A percentile compares a stretch with the other conserved stretches of the same genome.
phyloP scores from a whole-genome alignment of 2,113 vertebrate species.

The Emydocephalus ijimae region DNA sequence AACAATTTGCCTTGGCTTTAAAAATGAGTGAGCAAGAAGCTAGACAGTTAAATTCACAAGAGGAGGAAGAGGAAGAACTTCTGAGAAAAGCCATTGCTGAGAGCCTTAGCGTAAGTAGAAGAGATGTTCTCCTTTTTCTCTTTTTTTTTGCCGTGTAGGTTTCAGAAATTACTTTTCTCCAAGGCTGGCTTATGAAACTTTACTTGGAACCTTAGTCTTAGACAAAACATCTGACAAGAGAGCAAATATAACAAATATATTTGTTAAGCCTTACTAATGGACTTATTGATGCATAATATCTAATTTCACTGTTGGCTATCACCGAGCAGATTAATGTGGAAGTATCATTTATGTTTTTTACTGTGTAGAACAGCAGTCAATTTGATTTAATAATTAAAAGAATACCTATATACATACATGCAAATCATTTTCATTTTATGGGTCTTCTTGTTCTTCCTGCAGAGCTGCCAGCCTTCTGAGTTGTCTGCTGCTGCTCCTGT shows the following conservation, averaged over 20 bases:
- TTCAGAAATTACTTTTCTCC: not conserved
- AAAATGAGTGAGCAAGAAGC: constrained; percentile 90
- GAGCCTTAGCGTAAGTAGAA: constrained; percentile 82
- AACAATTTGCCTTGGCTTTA: constrained; percentile 89
- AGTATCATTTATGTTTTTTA: constrained; percentile 1
- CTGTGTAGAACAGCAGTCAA: not conserved
- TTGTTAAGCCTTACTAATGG: not conserved
- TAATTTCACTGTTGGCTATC: not conserved
- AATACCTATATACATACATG: not conserved
- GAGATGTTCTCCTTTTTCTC: constrained; percentile 38
- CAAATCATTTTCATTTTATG: constrained; percentile 60
- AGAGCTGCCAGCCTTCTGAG: constrained; percentile 71
- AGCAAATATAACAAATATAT: not conserved
- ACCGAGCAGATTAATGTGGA: not conserved
- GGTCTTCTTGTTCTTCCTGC: constrained; percentile 6
- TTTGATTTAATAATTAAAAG: not conserved
- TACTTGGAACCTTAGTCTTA: not conserved
- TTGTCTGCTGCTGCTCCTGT: constrained; percentile 52
- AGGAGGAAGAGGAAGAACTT: constrained; percentile 82
- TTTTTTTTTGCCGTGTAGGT: not conserved
- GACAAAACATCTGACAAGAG: not conserved
- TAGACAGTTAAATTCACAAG: constrained; percentile 70
- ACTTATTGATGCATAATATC: not conserved
- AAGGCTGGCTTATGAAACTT: not conserved
- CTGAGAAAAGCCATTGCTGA: constrained; percentile 87